phyloP scores from a whole-genome alignment of 2,797 vertebrate genomes.

The Pseudotriccus pelzelni region DNA sequence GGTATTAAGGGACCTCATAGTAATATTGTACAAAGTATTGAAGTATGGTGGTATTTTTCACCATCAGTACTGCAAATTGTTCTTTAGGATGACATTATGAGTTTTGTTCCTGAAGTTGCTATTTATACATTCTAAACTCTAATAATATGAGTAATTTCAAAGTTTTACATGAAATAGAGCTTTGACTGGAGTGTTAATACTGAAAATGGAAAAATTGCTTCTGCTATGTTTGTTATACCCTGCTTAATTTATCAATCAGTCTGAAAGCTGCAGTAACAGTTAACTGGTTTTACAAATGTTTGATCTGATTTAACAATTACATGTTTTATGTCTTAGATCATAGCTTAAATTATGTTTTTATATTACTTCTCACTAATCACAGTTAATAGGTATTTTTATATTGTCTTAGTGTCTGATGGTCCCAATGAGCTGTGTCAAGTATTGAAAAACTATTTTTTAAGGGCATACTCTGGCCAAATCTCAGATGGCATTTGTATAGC shows the following conservation, averaged over 20 bases:
- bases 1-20: not conserved
- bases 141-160: not conserved
- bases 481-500: not conserved
- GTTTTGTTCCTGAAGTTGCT: not conserved
- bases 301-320: not conserved
- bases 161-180: not conserved
- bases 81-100: not conserved
- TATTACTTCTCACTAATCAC: not conserved
- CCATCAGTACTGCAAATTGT: not conserved
- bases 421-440: not conserved
- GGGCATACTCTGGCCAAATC: not conserved
- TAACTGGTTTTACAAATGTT: conserved; percentile 10
- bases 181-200: conserved; percentile 27
- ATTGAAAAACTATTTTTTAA: not conserved
- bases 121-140: not conserved
- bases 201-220: not conserved
- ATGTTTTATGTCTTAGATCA: not conserved
- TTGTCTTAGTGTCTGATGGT: not conserved
- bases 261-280: not conserved
- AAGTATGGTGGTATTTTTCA: not conserved
- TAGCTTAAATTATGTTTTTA: not conserved
- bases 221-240: not conserved
- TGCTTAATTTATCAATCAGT: not conserved
- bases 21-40: not conserved
- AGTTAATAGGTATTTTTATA: not conserved